Percentiles rank a stretch among this genome's conserved stretches.
These are phyloP conservation scores for Megalurothrips usitatus DNA, from an alignment of 2,888 invertebrate genomes.

Conservation along the genomic window DNA sequence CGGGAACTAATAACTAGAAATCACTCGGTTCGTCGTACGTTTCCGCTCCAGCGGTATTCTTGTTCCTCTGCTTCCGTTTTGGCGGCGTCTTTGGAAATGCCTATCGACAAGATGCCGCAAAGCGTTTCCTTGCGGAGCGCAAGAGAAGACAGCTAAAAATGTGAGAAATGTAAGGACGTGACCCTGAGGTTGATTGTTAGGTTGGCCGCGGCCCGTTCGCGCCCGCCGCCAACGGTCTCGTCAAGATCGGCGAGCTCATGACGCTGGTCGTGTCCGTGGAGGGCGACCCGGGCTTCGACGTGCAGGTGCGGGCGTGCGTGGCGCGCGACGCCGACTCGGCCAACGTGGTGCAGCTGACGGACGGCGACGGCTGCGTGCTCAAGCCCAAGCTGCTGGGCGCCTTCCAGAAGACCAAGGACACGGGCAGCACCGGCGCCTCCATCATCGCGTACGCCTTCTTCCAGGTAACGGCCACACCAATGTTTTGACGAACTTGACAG, in stretches of 20 bases:
- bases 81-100: too few relatives aligned
- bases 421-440: constrained; percentile 66
- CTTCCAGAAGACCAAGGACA: constrained; percentile 74
- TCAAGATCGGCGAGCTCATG: constrained; percentile 77
- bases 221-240: constrained; percentile 67
- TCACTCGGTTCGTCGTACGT: too few relatives aligned
- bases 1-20: too few relatives aligned
- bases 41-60: too few relatives aligned
- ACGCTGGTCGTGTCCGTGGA: constrained; percentile 74
- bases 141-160: too few relatives aligned
- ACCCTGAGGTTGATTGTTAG: constrained; percentile 39
- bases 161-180: not conserved
- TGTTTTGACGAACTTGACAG: too few relatives aligned
- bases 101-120: too few relatives aligned
- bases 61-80: too few relatives aligned
- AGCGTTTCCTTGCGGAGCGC: too few relatives aligned
- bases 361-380: constrained; percentile 69
- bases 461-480: constrained; percentile 43
- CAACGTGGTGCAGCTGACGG: constrained; percentile 65
- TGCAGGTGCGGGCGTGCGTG: constrained; percentile 67
- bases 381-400: constrained; percentile 76
- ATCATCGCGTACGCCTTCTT: constrained; percentile 74
- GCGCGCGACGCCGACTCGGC: constrained; percentile 65
- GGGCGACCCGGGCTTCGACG: constrained; percentile 73
- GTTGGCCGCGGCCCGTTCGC: constrained; percentile 73